phyloP scores from a whole-genome alignment of 2,113 vertebrate species.

The Tichodroma muraria region DNA sequence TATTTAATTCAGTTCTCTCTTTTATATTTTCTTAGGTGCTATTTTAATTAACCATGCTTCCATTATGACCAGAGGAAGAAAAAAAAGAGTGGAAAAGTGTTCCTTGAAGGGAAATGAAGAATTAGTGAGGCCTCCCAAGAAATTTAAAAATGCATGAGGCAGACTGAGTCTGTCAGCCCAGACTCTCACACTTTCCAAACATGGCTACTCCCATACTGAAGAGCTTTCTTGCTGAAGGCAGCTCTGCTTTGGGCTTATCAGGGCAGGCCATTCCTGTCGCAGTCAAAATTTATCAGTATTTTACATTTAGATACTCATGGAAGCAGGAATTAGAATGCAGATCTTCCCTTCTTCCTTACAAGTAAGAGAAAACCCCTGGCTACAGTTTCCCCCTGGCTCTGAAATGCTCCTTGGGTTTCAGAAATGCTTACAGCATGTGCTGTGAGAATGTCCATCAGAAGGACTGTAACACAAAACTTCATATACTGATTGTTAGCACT shows the following conservation, averaged over 20 bases:
- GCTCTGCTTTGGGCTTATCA: not conserved
- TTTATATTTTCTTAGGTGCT: not conserved
- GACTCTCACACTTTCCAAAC: not conserved
- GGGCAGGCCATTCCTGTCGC: not conserved
- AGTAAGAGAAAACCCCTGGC: not conserved
- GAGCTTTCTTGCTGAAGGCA: not conserved
- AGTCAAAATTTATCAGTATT: not conserved
- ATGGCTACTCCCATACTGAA: not conserved
- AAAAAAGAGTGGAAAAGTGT: not conserved
- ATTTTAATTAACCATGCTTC: not conserved
- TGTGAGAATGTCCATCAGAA: not conserved
- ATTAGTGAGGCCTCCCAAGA: not conserved
- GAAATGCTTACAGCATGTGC: fast-evolving
- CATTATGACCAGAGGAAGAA: not conserved
- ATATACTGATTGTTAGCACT: not conserved
- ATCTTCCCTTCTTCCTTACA: not conserved
- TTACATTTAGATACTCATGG: not conserved
- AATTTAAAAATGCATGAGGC: not conserved
- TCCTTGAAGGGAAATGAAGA: not conserved
- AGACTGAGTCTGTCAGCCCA: not conserved
- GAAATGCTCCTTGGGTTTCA: not conserved
- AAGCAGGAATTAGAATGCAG: not conserved
- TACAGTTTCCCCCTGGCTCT: not conserved
- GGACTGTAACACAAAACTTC: not conserved
- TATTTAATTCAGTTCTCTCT: not conserved